Evolutionary conservation across 2,797 vertebrate species (phyloP).

Genomic region (Galaxias olidus): DNA sequence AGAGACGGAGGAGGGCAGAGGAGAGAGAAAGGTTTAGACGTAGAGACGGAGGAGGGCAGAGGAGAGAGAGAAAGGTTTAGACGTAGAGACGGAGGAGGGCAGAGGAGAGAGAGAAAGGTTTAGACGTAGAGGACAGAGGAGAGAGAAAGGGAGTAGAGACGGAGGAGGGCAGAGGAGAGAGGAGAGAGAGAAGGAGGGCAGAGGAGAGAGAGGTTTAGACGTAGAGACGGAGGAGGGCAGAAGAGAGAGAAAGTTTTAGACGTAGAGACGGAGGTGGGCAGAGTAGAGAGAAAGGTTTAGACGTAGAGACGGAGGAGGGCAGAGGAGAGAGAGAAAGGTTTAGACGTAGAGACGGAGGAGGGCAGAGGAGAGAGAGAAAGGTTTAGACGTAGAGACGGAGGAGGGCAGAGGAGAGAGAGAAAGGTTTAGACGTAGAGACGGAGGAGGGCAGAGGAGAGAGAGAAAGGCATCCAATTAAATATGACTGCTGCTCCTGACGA

Average conservation of each 20-base stretch:
- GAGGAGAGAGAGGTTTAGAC: conserved; percentile 6
- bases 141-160: too few relatives aligned
- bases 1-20: too few relatives aligned
- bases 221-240: conserved; percentile 10
- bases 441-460: too few relatives aligned
- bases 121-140: background rate
- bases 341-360: conserved; percentile 46
- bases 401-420: background rate
- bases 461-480: too few relatives aligned
- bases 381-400: background rate
- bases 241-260: conserved; percentile 52
- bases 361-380: too few relatives aligned
- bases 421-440: too few relatives aligned
- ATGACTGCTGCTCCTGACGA: too few relatives aligned
- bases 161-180: conserved; percentile 39
- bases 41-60: background rate
- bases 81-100: too few relatives aligned
- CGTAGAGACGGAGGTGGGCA: conserved; percentile 50
- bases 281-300: too few relatives aligned
- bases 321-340: conserved; percentile 50
- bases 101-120: background rate
- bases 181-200: conserved; percentile 54
- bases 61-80: background rate
- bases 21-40: too few relatives aligned
- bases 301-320: conserved; percentile 9